These are phyloP conservation scores for Schrankia costaestrigalis DNA, from an alignment of 2,888 invertebrate species.

Conservation along the genomic window DNA sequence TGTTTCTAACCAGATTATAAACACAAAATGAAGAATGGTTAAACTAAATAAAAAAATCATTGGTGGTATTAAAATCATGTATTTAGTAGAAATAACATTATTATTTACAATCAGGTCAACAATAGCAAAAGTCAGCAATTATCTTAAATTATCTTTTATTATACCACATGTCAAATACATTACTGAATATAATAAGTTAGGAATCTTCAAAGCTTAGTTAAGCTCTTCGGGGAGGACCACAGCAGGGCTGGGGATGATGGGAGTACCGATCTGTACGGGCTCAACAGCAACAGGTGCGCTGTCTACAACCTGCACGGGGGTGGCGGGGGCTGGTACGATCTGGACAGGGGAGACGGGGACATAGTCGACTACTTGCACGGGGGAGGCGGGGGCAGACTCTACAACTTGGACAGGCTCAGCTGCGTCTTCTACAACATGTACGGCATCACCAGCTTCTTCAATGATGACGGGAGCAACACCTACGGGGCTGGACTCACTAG, in stretches of 20 bases:
- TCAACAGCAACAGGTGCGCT: constrained; percentile 23
- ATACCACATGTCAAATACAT: too few species aligned
- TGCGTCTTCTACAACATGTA: constrained; percentile 4
- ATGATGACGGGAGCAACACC: constrained; percentile 16
- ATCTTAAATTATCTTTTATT: too few species aligned
- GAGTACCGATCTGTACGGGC: constrained; percentile 26
- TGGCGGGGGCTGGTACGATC: constrained; percentile 23
- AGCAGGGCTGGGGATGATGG: constrained; percentile 27
- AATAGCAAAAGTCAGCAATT: too few species aligned
- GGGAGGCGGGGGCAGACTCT: constrained; percentile 33
- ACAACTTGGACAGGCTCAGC: constrained; percentile 13
- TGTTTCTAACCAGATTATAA: too few species aligned
- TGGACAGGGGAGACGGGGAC: constrained; percentile 26
- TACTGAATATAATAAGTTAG: too few species aligned
- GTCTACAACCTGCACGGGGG: constrained; percentile 14
- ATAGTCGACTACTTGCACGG: constrained; percentile 23
- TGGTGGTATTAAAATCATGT: too few species aligned
- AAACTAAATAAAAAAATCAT: too few species aligned
- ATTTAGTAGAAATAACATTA: too few species aligned
- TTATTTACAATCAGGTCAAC: too few species aligned
- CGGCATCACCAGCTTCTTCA: constrained; percentile 10
- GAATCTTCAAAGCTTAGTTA: too few species aligned
- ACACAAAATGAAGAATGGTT: too few species aligned
- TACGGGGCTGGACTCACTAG: constrained; percentile 12
- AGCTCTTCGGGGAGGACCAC: constrained; percentile 29